Evolutionary conservation across 2,797 vertebrate genomes (phyloP).

Genomic region (Passerculus sandwichensis): DNA sequence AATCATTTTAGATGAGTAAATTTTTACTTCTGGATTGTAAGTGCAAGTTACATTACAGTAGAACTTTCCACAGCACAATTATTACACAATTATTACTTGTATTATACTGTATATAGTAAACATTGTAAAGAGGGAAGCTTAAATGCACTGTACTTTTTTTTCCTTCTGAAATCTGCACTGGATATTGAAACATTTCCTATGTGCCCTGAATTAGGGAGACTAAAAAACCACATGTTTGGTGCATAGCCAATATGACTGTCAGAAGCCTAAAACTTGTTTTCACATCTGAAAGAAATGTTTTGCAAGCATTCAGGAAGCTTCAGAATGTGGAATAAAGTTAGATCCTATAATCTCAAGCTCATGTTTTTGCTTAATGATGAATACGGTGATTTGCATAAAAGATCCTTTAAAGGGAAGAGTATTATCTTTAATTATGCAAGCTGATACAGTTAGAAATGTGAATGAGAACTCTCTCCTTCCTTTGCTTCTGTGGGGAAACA

Average conservation of each 20-base stretch:
- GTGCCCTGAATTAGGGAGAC: neutral
- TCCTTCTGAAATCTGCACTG: constrained; percentile 28
- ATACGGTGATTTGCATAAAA: neutral
- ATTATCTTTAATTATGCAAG: neutral
- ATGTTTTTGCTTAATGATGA: neutral
- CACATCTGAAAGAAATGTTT: constrained; percentile 24
- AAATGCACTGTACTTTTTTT: constrained; percentile 35
- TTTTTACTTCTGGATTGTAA: constrained; percentile 7
- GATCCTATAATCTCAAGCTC: neutral
- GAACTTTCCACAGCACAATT: neutral
- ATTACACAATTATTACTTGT: neutral
- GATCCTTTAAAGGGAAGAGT: neutral
- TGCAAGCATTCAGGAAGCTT: constrained; percentile 20
- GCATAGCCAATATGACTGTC: neutral
- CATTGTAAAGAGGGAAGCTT: constrained; percentile 9
- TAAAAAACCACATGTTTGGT: neutral
- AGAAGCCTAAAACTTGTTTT: neutral
- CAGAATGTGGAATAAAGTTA: constrained; percentile 63
- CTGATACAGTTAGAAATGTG: neutral
- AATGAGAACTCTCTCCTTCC: neutral
- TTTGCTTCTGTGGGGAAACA: neutral
- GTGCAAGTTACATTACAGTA: neutral
- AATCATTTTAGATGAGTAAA: neutral
- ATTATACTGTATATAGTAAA: constrained; percentile 21
- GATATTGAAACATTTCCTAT: neutral